Percentiles rank a stretch among this genome's conserved stretches.
phyloP scores from a whole-genome alignment of 2,888 invertebrate genomes.

The Phortica okadai region DNA sequence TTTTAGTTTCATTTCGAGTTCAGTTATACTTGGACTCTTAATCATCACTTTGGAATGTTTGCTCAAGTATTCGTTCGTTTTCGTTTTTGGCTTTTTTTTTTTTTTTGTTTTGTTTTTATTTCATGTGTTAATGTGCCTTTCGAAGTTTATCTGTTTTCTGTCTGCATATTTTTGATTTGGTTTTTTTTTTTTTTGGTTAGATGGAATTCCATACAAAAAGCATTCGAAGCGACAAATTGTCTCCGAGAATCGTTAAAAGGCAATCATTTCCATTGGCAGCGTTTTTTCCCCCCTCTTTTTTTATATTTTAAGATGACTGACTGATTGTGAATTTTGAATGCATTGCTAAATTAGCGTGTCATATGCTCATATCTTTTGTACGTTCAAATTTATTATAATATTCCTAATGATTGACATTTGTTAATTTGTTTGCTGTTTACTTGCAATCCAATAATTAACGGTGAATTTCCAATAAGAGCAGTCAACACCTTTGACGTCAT shows the following conservation, averaged over 20 bases:
- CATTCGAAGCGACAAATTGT: constrained; percentile 9
- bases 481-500: constrained; percentile 12
- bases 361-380: too few species aligned
- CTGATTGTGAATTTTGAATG: too few species aligned
- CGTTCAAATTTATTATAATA: too few species aligned
- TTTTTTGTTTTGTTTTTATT: constrained; percentile 41
- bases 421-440: constrained; percentile 45
- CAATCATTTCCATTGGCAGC: constrained; percentile 56
- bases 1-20: constrained; percentile 54
- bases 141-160: not conserved
- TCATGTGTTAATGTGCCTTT: not conserved
- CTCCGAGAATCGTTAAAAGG: constrained; percentile 35
- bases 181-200: not conserved
- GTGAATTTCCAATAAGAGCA: constrained; percentile 34
- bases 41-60: constrained; percentile 75
- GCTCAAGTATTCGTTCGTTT: constrained; percentile 56
- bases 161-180: not conserved
- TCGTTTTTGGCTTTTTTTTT: constrained; percentile 40
- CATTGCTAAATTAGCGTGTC: too few species aligned
- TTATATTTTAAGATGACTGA: constrained; percentile 31
- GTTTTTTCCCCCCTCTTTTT: constrained; percentile 34
- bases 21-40: constrained; percentile 76
- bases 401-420: not conserved
- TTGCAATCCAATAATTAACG: not conserved
- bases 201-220: not conserved